These are phyloP conservation scores for Lophius americanus DNA, from an alignment of 2,797 vertebrate genomes.

Conservation along the genomic window DNA sequence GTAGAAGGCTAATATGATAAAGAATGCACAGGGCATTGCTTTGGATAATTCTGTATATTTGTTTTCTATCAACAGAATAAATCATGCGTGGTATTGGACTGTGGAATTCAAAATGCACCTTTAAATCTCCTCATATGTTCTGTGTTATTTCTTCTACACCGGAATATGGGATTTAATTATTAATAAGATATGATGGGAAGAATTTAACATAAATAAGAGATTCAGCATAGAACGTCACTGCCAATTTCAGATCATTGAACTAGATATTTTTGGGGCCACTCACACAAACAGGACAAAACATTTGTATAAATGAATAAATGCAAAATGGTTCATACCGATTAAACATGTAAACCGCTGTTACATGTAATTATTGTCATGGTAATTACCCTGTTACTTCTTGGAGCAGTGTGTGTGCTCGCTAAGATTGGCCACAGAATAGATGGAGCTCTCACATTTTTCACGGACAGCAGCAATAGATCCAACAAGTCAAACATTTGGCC, in stretches of 20 bases:
- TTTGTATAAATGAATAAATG: not conserved
- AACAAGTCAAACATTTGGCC: constrained; percentile 57
- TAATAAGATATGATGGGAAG: not conserved
- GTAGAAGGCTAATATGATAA: constrained; percentile 54
- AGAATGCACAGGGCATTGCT: constrained; percentile 58
- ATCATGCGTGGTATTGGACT: constrained; percentile 72
- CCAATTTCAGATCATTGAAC: not conserved
- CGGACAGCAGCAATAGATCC: constrained; percentile 57
- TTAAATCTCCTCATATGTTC: constrained; percentile 33
- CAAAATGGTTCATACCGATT: not conserved
- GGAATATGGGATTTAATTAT: not conserved
- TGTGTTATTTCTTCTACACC: constrained; percentile 1
- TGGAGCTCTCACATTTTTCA: constrained; percentile 48
- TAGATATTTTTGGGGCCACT: not conserved
- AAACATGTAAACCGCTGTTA: not conserved
- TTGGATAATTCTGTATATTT: constrained; percentile 60
- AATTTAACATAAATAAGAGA: constrained; percentile 7
- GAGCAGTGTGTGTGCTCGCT: constrained; percentile 23
- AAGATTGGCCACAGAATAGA: constrained; percentile 52
- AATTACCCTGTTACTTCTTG: constrained; percentile 17
- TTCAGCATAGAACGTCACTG: constrained; percentile 30
- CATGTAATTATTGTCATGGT: not conserved
- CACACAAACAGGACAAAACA: not conserved
- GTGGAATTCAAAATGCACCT: constrained; percentile 57
- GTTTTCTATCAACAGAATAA: constrained; percentile 72